Evolutionary conservation across 2,888 invertebrate genomes (phyloP), one percentile per base, ranked within the genome.

Genomic region (Megaustenia siamemsis): DNA sequence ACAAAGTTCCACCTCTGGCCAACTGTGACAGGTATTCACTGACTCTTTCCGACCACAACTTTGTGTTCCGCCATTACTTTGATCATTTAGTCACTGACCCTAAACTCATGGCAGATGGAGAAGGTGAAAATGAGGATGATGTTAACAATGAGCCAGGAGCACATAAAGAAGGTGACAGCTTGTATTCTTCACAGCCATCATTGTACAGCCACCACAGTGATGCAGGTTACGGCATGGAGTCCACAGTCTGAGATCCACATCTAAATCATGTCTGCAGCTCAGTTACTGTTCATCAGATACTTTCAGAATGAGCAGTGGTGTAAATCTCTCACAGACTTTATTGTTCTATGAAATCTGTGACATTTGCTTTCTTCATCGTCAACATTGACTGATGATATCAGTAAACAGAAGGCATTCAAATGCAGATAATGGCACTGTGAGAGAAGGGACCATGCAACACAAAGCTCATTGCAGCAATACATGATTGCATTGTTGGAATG

Each of bases 31-130:
- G 87, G 56, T 88, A 89, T 18, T 92, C 92, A 35, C 83, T 92
- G 10, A 91, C 90, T 69, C 90, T 91, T 68, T 92, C 92, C 1
- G 92, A 92, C 79, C 90, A 90, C 87, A 90, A 90, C 86, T 92
- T 90, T 88, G 90, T 91, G 71, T 90, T 92, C 68, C 82, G 91
- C 6, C 90, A 91, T 66, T 92, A 90, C 84, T 91, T 92, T 86
- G 90, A 91, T 82, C 89, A 90, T 32, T 90, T 92, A 89, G 89
- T 87, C 24, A 89, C 90, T 10, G 88, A 90, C 63, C 89, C 89
- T 35, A 89, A 88, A 45, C 88, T 83, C 18, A 82, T 86, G 80
- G 83, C 85, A 45, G 77, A 76, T 28, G 73, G 78, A 10, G 76
- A 66, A 5, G 66, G 45, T 28, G 84, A 86, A 24, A 81, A 83